Evolutionary conservation across 2,113 vertebrate genomes (phyloP).

Genomic region (Spilogale gracilis): DNA sequence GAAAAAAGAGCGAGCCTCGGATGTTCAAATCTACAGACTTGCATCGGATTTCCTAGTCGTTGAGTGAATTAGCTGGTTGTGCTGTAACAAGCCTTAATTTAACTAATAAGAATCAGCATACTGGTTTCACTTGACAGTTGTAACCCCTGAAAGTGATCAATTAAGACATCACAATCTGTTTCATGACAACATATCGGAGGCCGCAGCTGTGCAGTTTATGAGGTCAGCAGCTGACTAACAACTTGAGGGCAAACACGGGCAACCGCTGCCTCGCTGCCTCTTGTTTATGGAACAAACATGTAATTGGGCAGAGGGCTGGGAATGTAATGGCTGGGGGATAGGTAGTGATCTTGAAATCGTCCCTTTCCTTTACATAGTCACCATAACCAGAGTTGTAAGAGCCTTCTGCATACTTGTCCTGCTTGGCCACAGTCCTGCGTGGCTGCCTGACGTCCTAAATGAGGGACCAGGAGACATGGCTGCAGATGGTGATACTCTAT

Average conservation of each 20-base stretch:
- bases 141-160: conserved; percentile 76
- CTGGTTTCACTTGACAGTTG: conserved; percentile 72
- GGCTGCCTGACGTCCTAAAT: conserved; percentile 60
- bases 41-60: conserved; percentile 50
- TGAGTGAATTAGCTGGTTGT: conserved; percentile 59
- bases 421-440: not conserved
- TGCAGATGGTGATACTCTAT: conserved; percentile 48
- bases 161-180: conserved; percentile 78
- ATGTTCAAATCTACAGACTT: not conserved
- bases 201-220: conserved; percentile 63
- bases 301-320: not conserved
- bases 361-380: not conserved
- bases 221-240: conserved; percentile 76
- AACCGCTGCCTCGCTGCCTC: conserved; percentile 58
- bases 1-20: not conserved
- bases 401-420: not conserved
- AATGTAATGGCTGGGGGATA: not conserved
- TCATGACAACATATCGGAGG: conserved; percentile 29
- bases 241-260: conserved; percentile 47
- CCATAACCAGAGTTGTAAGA: not conserved
- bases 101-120: conserved; percentile 75
- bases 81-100: conserved; percentile 68
- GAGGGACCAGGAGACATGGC: conserved; percentile 68
- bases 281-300: conserved; percentile 66
- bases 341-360: not conserved